A percentile compares a stretch with the other conserved stretches of the same genome.
phyloP scores from a whole-genome alignment of 2,797 vertebrate species.

The Sebastes hubbsi region DNA sequence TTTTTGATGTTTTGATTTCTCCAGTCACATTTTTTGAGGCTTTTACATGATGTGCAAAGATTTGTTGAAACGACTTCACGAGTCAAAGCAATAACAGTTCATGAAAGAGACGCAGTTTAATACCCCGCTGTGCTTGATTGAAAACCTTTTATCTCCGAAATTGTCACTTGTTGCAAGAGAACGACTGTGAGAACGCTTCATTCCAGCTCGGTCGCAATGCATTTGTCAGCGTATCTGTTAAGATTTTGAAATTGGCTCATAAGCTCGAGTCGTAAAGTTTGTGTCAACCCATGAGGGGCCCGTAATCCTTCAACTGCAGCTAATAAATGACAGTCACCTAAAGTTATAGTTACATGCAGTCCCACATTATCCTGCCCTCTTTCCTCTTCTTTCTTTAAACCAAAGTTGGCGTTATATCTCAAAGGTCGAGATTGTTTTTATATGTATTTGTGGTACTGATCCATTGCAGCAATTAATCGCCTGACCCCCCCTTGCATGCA shows the following conservation, averaged over 20 bases:
- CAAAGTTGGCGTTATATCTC: too few species aligned
- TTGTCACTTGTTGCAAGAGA: not conserved
- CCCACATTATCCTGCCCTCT: not conserved
- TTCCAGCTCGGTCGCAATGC: not conserved
- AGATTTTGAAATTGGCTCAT: not conserved
- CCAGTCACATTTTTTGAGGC: not conserved
- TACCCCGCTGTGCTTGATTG: slow-evolving; percentile 4
- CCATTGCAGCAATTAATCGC: not conserved
- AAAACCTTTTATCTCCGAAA: slow-evolving; percentile 8
- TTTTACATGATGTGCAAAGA: not conserved
- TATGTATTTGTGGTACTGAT: not conserved
- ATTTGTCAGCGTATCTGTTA: not conserved
- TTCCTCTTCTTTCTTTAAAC: not conserved
- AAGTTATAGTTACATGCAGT: not conserved
- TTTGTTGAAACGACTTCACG: slow-evolving; percentile 4
- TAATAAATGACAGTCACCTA: not conserved
- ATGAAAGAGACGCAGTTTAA: slow-evolving; percentile 7
- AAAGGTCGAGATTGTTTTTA: not conserved
- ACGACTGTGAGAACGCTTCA: not conserved
- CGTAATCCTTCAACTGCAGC: not conserved
- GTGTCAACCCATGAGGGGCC: not conserved
- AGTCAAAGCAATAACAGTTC: not conserved
- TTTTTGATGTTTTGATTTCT: slow-evolving; percentile 2
- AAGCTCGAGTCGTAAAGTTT: not conserved
- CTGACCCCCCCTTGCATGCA: not conserved